Conservation (phyloP, 2,888 invertebrate genomes). For the Calameuta idolon region DNA sequence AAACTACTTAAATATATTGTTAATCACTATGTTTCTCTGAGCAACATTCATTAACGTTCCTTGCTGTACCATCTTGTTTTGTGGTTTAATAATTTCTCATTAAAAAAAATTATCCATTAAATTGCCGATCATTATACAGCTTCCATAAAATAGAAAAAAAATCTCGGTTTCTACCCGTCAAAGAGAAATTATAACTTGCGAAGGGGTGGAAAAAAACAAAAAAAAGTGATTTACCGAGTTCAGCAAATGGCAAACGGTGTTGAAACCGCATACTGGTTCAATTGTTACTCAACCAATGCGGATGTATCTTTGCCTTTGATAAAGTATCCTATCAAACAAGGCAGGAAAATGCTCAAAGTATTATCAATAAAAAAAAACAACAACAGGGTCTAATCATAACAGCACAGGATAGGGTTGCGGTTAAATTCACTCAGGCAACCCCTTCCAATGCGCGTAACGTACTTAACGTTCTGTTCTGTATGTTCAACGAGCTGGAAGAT, state of each 20-base stretch:
- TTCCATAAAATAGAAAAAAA: too few species aligned
- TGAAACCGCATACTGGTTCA: neutral
- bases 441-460: constrained; percentile 41
- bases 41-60: neutral
- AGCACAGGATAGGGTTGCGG: constrained; percentile 33
- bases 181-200: neutral
- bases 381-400: neutral
- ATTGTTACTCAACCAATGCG: neutral
- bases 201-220: neutral
- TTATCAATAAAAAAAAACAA: constrained; percentile 10
- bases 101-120: too few species aligned
- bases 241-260: neutral
- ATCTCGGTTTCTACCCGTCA: too few species aligned
- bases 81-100: too few species aligned
- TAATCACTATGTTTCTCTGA: neutral
- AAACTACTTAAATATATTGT: neutral
- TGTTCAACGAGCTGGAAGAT: constrained; percentile 62
- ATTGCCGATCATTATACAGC: too few species aligned
- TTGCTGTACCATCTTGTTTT: too few species aligned
- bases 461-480: constrained; percentile 48
- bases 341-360: neutral
- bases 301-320: neutral
- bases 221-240: neutral
- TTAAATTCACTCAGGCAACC: constrained; percentile 49
- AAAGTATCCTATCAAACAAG: neutral